Percentiles rank a stretch among this genome's conserved stretches.
phyloP scores from a whole-genome alignment of 1,140 invertebrate genomes.

The Aricia agestis region DNA sequence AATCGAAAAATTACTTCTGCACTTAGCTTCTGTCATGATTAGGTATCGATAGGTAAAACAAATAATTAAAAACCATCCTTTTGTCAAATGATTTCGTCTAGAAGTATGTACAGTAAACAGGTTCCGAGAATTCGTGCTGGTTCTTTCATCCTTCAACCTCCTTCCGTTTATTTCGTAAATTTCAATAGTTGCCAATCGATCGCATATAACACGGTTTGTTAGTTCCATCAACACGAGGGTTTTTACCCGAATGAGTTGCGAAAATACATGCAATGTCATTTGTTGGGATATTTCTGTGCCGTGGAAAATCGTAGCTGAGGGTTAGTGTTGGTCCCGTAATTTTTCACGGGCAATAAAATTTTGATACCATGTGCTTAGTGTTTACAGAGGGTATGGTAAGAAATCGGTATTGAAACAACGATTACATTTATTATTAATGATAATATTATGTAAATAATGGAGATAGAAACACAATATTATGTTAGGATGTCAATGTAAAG shows the following conservation, averaged over 20 bases:
- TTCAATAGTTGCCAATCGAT: slow-evolving; percentile 62
- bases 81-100: no score
- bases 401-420: not conserved
- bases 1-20: no score
- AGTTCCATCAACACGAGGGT: slow-evolving; percentile 43
- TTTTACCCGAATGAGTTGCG: slow-evolving; percentile 41
- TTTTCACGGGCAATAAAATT: slow-evolving; percentile 3
- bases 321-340: slow-evolving; percentile 16
- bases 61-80: no score
- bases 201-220: slow-evolving; percentile 70
- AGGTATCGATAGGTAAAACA: no score
- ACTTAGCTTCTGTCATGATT: no score
- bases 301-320: slow-evolving; percentile 35
- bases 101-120: no score
- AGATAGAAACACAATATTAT: no score
- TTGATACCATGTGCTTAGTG: not conserved
- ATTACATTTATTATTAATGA: not conserved
- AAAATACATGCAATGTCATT: slow-evolving; percentile 55
- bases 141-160: not conserved
- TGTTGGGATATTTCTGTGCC: slow-evolving; percentile 43
- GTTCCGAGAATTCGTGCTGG: not conserved
- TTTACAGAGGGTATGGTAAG: not conserved
- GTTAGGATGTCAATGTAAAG: no score
- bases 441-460: not conserved
- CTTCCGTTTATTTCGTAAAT: slow-evolving; percentile 23